Evolutionary conservation across 2,888 invertebrate genomes (phyloP).

Genomic region (Plagodis dolabraria): DNA sequence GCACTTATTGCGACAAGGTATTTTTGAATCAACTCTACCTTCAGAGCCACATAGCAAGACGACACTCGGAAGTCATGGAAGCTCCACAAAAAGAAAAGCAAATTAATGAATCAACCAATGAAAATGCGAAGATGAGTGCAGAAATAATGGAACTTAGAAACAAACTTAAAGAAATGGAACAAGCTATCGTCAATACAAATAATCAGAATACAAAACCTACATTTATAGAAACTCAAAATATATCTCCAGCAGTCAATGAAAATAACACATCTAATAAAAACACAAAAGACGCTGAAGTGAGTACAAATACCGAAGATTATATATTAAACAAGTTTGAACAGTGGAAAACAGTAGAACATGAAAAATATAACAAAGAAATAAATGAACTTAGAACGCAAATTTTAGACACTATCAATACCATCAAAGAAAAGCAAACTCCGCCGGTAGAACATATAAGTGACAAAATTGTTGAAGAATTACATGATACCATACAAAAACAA

Average conservation of each 20-base stretch:
- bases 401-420: constrained; percentile 63
- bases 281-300: constrained; percentile 66
- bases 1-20: constrained; percentile 87
- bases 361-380: constrained; percentile 82
- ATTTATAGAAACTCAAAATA: constrained; percentile 27
- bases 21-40: constrained; percentile 87
- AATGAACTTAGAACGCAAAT: constrained; percentile 71
- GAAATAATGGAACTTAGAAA: constrained; percentile 75
- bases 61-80: constrained; percentile 76
- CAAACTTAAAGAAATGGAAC: constrained; percentile 79
- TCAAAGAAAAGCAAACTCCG: constrained; percentile 58
- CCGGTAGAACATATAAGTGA: constrained; percentile 48
- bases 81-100: constrained; percentile 60
- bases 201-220: constrained; percentile 34
- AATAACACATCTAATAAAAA: constrained; percentile 38
- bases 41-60: constrained; percentile 85
- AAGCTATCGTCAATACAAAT: constrained; percentile 48
- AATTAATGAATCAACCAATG: constrained; percentile 55
- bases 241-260: constrained; percentile 16
- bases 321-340: constrained; percentile 72
- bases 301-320: constrained; percentile 60
- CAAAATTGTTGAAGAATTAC: constrained; percentile 66
- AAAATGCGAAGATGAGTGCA: constrained; percentile 85
- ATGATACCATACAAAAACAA: constrained; percentile 77
- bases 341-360: constrained; percentile 82